A percentile compares a stretch with the other conserved stretches of the same genome.
Conservation (phyloP, 2,113 vertebrate genomes). For the Cercocebus atys region DNA sequence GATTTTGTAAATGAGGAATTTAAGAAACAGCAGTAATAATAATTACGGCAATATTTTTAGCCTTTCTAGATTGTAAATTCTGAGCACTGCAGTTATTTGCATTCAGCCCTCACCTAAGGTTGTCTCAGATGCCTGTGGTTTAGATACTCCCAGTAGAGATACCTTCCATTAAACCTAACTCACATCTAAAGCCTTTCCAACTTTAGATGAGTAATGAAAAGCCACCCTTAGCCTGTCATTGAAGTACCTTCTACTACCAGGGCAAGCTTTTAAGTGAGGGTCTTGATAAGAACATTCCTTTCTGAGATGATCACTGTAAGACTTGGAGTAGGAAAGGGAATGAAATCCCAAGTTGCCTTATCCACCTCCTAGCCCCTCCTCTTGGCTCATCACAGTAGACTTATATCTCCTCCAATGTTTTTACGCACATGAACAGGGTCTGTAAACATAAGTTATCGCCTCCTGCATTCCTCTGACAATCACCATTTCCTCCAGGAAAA, state of each 20-base stretch:
- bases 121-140: background rate
- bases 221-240: background rate
- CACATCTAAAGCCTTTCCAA: background rate
- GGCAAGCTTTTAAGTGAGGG: background rate
- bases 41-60: background rate
- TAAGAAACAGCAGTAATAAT: background rate
- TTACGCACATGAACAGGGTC: background rate
- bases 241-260: background rate
- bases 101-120: background rate
- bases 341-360: background rate
- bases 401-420: background rate
- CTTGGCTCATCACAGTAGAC: background rate
- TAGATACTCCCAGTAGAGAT: background rate
- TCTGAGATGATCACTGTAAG: background rate
- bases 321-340: background rate
- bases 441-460: background rate
- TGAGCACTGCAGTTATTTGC: background rate
- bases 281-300: background rate
- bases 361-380: background rate
- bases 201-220: background rate
- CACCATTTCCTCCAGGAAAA: background rate
- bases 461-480: background rate
- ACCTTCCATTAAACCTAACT: background rate
- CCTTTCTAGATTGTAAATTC: background rate
- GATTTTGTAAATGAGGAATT: constrained; percentile 34